These are phyloP conservation scores for Sphaerophoria rueppellii DNA, from an alignment of 2,888 invertebrate genomes.

Conservation along the genomic window DNA sequence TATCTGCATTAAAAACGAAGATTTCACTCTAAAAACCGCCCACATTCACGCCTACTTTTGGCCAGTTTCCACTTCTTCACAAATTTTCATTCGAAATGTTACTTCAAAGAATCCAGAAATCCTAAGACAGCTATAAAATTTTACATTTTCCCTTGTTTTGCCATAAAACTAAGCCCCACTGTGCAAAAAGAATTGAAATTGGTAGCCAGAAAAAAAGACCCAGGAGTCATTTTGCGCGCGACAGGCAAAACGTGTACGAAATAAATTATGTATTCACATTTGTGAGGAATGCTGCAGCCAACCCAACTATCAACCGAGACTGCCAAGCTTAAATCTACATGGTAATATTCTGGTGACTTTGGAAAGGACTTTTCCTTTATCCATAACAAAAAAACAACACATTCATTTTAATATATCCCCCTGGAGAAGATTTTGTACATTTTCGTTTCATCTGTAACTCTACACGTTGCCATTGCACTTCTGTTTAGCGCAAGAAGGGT, in stretches of 20 bases:
- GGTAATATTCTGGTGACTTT: slow-evolving; percentile 36
- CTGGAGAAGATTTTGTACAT: slow-evolving; percentile 13
- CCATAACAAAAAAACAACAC: background rate
- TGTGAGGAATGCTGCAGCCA: slow-evolving; percentile 61
- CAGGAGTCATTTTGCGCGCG: slow-evolving; percentile 64
- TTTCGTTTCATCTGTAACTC: slow-evolving; percentile 36
- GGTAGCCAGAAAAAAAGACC: slow-evolving; percentile 46
- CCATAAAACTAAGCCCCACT: background rate
- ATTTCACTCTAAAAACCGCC: no score
- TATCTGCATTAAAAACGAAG: no score
- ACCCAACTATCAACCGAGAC: background rate
- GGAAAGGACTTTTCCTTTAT: slow-evolving; percentile 58
- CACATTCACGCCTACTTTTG: no score
- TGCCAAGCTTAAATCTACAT: slow-evolving; percentile 20
- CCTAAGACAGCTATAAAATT: no score
- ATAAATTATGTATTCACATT: slow-evolving; percentile 73
- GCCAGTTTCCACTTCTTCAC: no score
- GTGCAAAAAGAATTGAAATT: slow-evolving; percentile 1
- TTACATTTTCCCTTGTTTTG: no score
- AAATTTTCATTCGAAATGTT: no score
- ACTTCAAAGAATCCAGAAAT: no score
- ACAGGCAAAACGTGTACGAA: slow-evolving; percentile 73
- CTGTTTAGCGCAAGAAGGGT: slow-evolving; percentile 8
- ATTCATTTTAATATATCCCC: background rate
- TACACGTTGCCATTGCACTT: slow-evolving; percentile 27